Evolutionary conservation across 2,888 invertebrate genomes (phyloP).

Genomic region (Athalia circularis): DNA sequence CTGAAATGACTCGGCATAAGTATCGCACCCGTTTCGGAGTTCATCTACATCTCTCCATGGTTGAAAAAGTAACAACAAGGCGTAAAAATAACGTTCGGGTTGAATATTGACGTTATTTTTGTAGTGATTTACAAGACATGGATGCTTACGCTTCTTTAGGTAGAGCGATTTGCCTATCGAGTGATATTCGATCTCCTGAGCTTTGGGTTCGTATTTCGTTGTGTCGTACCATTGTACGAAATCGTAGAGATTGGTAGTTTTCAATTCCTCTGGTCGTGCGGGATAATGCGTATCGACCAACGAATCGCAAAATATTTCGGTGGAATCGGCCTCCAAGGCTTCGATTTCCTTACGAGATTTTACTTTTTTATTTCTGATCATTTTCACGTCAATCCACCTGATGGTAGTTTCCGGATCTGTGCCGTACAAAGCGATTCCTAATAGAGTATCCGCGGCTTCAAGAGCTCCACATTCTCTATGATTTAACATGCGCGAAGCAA

Average conservation of each 20-base stretch:
- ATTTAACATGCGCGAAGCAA: constrained; percentile 52
- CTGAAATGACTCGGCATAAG: too few relatives aligned
- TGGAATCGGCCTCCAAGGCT: constrained; percentile 55
- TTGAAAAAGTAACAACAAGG: not conserved
- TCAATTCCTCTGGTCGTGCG: constrained; percentile 54
- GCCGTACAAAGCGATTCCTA: constrained; percentile 50
- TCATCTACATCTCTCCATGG: too few relatives aligned
- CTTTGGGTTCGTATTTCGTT: constrained; percentile 35
- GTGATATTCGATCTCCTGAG: constrained; percentile 42
- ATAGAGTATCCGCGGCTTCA: constrained; percentile 22
- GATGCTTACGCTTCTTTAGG: constrained; percentile 1
- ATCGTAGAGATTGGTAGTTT: constrained; percentile 50
- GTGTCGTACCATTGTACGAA: constrained; percentile 51
- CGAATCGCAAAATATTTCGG: constrained; percentile 58
- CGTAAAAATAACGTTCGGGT: constrained; percentile 7
- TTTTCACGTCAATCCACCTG: constrained; percentile 60
- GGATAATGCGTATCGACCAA: constrained; percentile 54
- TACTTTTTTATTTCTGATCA: constrained; percentile 55
- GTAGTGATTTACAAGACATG: constrained; percentile 2
- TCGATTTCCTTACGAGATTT: constrained; percentile 57
- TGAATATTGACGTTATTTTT: constrained; percentile 16
- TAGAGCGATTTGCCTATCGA: constrained; percentile 37
- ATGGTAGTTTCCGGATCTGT: constrained; percentile 63
- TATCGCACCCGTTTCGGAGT: too few relatives aligned
- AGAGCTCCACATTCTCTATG: constrained; percentile 59